Base-by-base conservation (phyloP, 2,113 vertebrate species). In the Pygoscelis antarcticus region DNA sequence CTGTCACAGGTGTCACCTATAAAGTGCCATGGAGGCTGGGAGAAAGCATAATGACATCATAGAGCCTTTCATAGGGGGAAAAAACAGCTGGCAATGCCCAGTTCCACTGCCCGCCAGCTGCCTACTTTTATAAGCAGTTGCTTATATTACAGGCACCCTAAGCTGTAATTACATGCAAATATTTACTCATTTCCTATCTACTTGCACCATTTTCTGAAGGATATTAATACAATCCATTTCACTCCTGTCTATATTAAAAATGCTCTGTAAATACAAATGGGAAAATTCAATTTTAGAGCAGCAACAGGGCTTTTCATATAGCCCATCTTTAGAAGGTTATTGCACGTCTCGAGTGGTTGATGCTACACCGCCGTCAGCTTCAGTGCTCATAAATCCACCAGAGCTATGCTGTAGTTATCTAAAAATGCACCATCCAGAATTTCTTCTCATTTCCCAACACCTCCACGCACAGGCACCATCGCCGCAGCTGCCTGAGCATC, bases 211-310 rank as follows among this genome's bases (percentile, higher is more conserved):
- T 91, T 89, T 75, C 74, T 70, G 54, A 79, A 90, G 25, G 44
- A 74, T 90, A 80, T 90, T 85, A 93, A 61, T 94, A 70, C 49
- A 90, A 91, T 89, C 49, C 36, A 55, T 96, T 95, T 95, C 19
- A 54, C 10, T 94, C 34, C 55, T 88, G 25, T 78, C 70, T 80
- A 5, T 62, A 65, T 58, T 77, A 96, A 70, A 77, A 83, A 75
- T n/a, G 15, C 6, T 54, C 55, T 60, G 18, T 68, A 96, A 95
- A 88, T 74, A 91, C 42, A 88, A 85, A 74, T 44, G 46, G 30
- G n/a, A 93, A 94, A 86, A 94, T 70, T 91, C 46, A n/a, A 22
- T 95, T 95, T 94, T 66, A 58, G 64, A 94, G 70, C 0, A 1
- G 58, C 54, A 86, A 69, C 21, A 49, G 10, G 19, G 16, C 40